Base-by-base conservation (phyloP, 2,113 vertebrate genomes). In the Strigops habroptila region DNA sequence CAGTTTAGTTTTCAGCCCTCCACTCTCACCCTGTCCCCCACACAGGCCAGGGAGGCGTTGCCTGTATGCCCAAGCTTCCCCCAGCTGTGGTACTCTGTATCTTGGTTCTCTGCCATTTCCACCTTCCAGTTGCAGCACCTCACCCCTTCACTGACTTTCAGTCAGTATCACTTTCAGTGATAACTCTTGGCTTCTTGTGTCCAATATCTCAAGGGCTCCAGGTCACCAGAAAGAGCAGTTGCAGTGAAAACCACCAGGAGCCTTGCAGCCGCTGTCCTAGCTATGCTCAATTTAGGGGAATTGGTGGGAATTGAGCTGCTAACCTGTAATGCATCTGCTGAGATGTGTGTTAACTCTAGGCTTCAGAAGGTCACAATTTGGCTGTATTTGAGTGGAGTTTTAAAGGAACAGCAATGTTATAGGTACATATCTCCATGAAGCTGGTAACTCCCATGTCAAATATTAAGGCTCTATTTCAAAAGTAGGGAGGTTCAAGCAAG, bases 251-350 rank as follows among this genome's bases (percentile, higher is more conserved):
- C 9, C 18, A 37, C 14, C 23, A 27, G 62, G 43, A 88, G 2
- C 28, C 41, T 39, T 60, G 35, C 14, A 60, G 53, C 48, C 1
- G 0, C 51, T 70, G 8, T 69, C 43, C 12, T 0, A 1, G 41
- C n/a, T 17, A 4, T 0, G 0, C 18, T 64, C 4, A 3, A 57
- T 41, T 44, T 10, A 62, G 27, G 7, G 24, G 11, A 31, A 7
- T 37, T 64, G 41, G 23, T 82, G n/a, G 14, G 44, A 88, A 19
- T 7, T 28, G 33, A 77, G 63, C 37, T 87, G 28, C 57, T 59
- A 90, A 31, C 7, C 10, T 55, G 30, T 37, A n/a, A 37, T 39
- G 3, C 3, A 9, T 76, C n/a, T 64, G 7, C 30, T 35, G 46
- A 90, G 70, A 35, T 2, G 4, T 64, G 21, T 4, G 0, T 87